Conservation (phyloP, 2,888 invertebrate genomes). For the Trissolcus japonicus region DNA sequence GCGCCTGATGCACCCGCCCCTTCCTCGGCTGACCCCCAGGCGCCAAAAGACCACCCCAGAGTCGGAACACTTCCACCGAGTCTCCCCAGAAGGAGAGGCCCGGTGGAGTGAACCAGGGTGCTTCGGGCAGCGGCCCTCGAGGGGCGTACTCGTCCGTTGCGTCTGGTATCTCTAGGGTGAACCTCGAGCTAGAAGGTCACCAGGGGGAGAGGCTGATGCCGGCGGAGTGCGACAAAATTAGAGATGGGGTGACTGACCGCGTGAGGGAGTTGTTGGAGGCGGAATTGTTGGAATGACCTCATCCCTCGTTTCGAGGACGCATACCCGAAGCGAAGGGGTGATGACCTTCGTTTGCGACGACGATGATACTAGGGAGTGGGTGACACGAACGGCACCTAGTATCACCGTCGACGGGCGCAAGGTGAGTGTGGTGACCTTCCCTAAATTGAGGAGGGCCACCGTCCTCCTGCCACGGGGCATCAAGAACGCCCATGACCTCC, state of each 20-base stretch:
- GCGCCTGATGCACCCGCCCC: too few relatives aligned
- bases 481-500: background rate
- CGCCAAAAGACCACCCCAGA: too few relatives aligned
- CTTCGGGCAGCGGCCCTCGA: background rate
- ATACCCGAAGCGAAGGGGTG: background rate
- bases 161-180: background rate
- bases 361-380: background rate
- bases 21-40: too few relatives aligned
- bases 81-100: background rate
- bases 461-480: background rate
- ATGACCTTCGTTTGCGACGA: slow-evolving; percentile 2
- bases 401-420: background rate
- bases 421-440: background rate
- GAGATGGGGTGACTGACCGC: background rate
- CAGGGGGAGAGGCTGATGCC: background rate
- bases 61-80: too few relatives aligned
- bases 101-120: background rate
- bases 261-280: background rate
- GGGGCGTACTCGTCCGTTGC: background rate
- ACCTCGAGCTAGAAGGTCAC: background rate
- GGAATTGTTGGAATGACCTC: too few relatives aligned
- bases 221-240: background rate
- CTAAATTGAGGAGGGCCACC: background rate
- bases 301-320: background rate
- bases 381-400: background rate